Conservation (phyloP, 2,797 vertebrate genomes). For the Remorina albescens region DNA sequence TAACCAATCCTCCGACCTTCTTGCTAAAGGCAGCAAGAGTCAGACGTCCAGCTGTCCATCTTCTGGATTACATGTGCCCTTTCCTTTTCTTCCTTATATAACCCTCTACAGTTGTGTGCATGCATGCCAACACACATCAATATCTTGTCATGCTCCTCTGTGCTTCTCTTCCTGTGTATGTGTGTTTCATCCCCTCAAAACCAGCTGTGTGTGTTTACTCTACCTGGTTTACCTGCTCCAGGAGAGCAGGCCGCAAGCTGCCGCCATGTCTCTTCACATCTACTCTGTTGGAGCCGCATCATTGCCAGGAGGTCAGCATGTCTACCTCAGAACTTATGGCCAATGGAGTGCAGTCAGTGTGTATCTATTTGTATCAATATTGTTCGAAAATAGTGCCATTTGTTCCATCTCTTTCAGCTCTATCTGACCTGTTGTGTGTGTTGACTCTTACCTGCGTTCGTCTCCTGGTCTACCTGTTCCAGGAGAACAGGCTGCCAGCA, state of each 20-base stretch:
- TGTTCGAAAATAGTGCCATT: constrained; percentile 46
- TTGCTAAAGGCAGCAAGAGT: not conserved
- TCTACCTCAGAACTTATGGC: constrained; percentile 16
- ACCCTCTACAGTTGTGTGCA: constrained; percentile 30
- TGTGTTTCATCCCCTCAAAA: constrained; percentile 55
- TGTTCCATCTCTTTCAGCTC: constrained; percentile 66
- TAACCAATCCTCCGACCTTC: constrained; percentile 11
- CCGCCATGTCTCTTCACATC: constrained; percentile 58
- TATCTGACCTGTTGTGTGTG: constrained; percentile 66
- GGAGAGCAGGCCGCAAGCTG: constrained; percentile 64
- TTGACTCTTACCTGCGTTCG: constrained; percentile 72
- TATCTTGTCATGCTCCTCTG: constrained; percentile 13
- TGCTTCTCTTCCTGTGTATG: constrained; percentile 28
- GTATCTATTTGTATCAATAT: constrained; percentile 28
- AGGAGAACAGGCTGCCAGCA: constrained; percentile 63
- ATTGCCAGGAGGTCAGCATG: constrained; percentile 28
- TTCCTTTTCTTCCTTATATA: constrained; percentile 12
- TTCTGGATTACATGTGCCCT: constrained; percentile 52
- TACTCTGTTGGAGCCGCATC: constrained; percentile 21
- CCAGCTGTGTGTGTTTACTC: constrained; percentile 72
- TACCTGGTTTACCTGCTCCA: constrained; percentile 80
- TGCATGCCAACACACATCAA: constrained; percentile 49
- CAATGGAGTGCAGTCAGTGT: constrained; percentile 19
- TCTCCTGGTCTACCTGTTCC: constrained; percentile 77
- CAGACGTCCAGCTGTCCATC: constrained; percentile 38